A percentile compares a stretch with the other conserved stretches of the same genome.
These are phyloP conservation scores for Octonoba sinensis DNA, from an alignment of 2,888 invertebrate genomes.

Conservation along the genomic window DNA sequence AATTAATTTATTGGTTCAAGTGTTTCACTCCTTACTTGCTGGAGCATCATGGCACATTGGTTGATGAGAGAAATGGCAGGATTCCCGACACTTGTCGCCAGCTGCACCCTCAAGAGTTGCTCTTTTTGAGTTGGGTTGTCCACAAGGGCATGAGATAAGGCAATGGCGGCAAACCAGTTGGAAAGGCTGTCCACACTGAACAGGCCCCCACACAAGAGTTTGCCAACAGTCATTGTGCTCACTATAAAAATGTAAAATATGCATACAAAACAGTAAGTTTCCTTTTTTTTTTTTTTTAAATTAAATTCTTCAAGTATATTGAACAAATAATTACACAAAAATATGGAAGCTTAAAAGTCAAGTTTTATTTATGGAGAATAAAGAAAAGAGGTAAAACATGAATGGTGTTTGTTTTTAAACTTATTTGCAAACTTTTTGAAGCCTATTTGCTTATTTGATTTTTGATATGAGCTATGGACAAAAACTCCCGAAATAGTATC, in stretches of 20 bases:
- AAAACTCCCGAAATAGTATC: no score
- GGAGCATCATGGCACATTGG: slow-evolving; percentile 86
- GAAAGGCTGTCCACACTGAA: slow-evolving; percentile 89
- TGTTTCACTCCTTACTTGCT: slow-evolving; percentile 73
- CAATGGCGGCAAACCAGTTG: slow-evolving; percentile 95
- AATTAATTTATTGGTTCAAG: neutral
- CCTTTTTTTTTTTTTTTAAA: slow-evolving; percentile 2
- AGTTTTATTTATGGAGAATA: no score
- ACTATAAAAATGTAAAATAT: slow-evolving; percentile 65
- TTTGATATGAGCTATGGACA: no score
- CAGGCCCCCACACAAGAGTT: slow-evolving; percentile 91
- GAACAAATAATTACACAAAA: no score
- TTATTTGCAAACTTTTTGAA: no score
- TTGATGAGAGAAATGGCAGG: slow-evolving; percentile 90
- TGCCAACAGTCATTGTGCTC: slow-evolving; percentile 77
- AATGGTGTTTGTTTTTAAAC: no score
- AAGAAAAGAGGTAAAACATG: no score
- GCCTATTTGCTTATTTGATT: no score
- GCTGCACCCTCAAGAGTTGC: slow-evolving; percentile 88
- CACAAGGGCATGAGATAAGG: slow-evolving; percentile 88
- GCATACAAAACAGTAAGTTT: slow-evolving; percentile 67
- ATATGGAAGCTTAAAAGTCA: no score
- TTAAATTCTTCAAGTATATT: no score
- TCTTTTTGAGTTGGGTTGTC: slow-evolving; percentile 85
- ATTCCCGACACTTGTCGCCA: slow-evolving; percentile 86